Percentiles rank a stretch among this genome's conserved stretches.
These are phyloP conservation scores for Enteromius unitaeniatus DNA, from an alignment of 2,797 vertebrate species.

Conservation along the genomic window DNA sequence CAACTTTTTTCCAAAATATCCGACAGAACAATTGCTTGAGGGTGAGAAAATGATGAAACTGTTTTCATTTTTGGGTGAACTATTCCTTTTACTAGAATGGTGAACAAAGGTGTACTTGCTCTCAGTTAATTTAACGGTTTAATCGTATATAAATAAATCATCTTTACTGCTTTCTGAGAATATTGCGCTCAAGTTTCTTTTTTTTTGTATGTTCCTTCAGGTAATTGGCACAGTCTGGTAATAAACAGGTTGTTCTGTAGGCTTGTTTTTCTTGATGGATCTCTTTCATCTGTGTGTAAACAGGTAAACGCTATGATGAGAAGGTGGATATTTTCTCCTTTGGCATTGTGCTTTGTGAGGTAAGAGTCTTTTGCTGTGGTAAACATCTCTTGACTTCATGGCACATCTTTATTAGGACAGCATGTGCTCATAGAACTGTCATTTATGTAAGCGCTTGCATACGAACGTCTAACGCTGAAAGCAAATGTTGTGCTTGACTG, in stretches of 20 bases:
- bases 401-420: background rate
- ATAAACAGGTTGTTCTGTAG: background rate
- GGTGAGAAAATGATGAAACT: too few species aligned
- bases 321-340: slow-evolving; percentile 97
- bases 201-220: background rate
- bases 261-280: slow-evolving; percentile 33
- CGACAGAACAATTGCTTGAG: too few species aligned
- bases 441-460: background rate
- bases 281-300: slow-evolving; percentile 23
- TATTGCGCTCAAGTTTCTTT: background rate
- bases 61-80: too few species aligned
- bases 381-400: background rate
- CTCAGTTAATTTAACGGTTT: background rate
- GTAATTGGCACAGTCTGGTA: background rate
- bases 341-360: slow-evolving; percentile 96
- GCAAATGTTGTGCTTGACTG: background rate
- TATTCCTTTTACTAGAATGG: background rate
- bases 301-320: slow-evolving; percentile 95
- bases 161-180: background rate
- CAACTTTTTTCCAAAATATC: too few species aligned
- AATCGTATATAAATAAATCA: background rate
- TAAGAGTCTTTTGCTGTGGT: slow-evolving; percentile 58
- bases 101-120: background rate
- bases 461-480: background rate
- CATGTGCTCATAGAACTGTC: background rate